These are phyloP conservation scores for Mesocentrotus franciscanus DNA, from an alignment of 53 echinoderm and acorn worm genomes.

Conservation along the genomic window DNA sequence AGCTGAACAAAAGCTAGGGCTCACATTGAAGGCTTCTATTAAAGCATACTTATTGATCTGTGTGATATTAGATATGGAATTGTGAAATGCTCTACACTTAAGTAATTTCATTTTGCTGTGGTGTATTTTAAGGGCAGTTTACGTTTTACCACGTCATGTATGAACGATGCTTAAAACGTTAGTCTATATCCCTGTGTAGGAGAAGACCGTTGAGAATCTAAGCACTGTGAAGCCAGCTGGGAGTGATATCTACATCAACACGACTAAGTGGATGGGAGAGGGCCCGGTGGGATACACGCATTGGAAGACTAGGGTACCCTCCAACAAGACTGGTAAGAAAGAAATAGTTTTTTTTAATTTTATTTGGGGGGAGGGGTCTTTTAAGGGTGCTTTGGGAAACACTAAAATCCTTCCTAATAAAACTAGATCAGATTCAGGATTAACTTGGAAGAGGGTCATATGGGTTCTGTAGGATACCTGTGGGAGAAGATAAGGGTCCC, in stretches of 20 bases:
- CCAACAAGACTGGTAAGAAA: constrained; percentile 82
- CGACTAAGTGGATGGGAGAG: constrained; percentile 79
- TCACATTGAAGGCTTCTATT: too few species aligned
- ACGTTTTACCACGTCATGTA: not conserved
- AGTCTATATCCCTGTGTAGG: constrained; percentile 58
- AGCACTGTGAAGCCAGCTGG: constrained; percentile 93
- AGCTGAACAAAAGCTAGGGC: too few species aligned
- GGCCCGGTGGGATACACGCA: constrained; percentile 68
- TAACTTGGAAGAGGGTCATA: too few species aligned
- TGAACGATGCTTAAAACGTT: not conserved
- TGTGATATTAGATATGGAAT: too few species aligned
- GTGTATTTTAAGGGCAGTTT: not conserved
- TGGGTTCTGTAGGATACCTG: too few species aligned
- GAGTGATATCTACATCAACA: constrained; percentile 92
- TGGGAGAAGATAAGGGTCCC: too few species aligned
- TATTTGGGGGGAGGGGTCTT: not conserved
- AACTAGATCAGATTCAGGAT: constrained; percentile 62
- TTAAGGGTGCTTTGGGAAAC: not conserved
- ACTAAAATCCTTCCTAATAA: constrained; percentile 81
- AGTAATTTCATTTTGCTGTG: not conserved
- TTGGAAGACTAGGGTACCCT: constrained; percentile 89
- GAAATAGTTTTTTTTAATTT: not conserved
- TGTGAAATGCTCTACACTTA: too few species aligned
- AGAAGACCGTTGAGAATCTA: constrained; percentile 88
- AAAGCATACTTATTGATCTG: too few species aligned